phyloP scores from a whole-genome alignment of 2,888 invertebrate genomes.

The Chouioia cunea region DNA sequence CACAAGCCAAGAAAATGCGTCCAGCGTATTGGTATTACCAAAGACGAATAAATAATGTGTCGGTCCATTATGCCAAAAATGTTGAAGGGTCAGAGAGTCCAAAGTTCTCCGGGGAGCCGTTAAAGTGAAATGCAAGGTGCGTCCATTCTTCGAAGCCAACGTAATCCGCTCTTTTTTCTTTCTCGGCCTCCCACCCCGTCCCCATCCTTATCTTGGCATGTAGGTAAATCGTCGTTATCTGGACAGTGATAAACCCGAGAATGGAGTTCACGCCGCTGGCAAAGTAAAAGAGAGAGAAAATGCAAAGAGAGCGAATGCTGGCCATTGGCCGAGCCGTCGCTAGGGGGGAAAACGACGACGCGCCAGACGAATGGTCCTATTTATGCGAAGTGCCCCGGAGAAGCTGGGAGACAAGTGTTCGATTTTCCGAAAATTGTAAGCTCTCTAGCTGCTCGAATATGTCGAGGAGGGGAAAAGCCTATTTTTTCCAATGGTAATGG shows the following conservation, averaged over 20 bases:
- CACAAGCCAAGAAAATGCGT: background rate
- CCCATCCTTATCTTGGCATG: slow-evolving; percentile 49
- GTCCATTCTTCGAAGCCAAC: slow-evolving; percentile 28
- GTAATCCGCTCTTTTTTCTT: slow-evolving; percentile 47
- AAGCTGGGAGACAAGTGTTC: slow-evolving; percentile 31
- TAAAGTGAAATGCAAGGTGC: slow-evolving; percentile 69
- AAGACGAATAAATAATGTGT: slow-evolving; percentile 67
- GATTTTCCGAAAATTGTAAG: slow-evolving; percentile 37
- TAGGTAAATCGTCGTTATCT: slow-evolving; percentile 70
- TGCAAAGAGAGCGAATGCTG: slow-evolving; percentile 43
- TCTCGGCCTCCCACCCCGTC: slow-evolving; percentile 22
- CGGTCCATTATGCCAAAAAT: slow-evolving; percentile 68
- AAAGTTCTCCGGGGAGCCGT: slow-evolving; percentile 66
- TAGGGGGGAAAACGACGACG: slow-evolving; percentile 39
- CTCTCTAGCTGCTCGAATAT: background rate
- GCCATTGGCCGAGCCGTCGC: slow-evolving; percentile 46
- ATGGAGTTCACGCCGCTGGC: slow-evolving; percentile 61
- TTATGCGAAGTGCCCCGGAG: slow-evolving; percentile 54
- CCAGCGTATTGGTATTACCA: background rate
- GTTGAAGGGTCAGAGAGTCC: slow-evolving; percentile 61
- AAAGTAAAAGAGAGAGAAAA: slow-evolving; percentile 50
- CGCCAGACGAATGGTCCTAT: slow-evolving; percentile 58
- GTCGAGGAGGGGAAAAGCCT: background rate
- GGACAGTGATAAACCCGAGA: slow-evolving; percentile 69
- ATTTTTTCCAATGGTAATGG: background rate